Base-by-base conservation (phyloP, 2,113 vertebrate genomes). In the Ivindomyrus marchei region DNA sequence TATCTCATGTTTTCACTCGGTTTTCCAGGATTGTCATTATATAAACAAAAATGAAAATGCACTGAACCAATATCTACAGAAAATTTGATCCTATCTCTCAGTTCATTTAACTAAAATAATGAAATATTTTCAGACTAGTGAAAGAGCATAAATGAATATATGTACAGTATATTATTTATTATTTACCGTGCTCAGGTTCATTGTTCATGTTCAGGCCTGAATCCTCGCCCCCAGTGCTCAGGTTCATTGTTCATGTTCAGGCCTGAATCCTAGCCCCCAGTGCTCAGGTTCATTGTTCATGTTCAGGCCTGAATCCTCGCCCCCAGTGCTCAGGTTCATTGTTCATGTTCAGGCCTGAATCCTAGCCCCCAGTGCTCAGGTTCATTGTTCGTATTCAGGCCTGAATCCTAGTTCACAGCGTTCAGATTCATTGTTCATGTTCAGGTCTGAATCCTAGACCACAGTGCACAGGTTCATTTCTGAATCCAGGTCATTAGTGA, bases 1-100 rank as follows among this genome's bases (percentile, higher is more conserved):
- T 83, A 83, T 39, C 42, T 83, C 19, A 83, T 42, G 77, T 45
- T 83, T 83, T 70, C 62, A 70, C 62, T 70, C 62, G 3, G 62
- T 27, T 70, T 70, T 70, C 62, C 27, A 70, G 62, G 62, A 70
- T 4, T 70, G 62, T 70, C 62, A 70, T 70, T 70, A 70, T 70
- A 70, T 70, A 70, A 70, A 70, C 62, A 70, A 70, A 70, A 70
- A 70, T 70, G 62, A 70, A 70, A 70, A 70, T 70, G 62, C 62
- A 70, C 62, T 70, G 62, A 70, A 31, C 62, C 62, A 70, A 70
- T 31, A 70, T 27, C 62, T 70, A 70, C 9, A 70, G n/a, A 70
- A 70, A 70, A 31, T 70, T 70, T 70, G n/a, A 31, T 70, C 62
- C 27, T 4, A 70, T 70, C 62, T 70, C 62, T 70, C 62, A 70